Conservation (phyloP, 2,888 invertebrate genomes). For the Temnothorax rugatulus region DNA sequence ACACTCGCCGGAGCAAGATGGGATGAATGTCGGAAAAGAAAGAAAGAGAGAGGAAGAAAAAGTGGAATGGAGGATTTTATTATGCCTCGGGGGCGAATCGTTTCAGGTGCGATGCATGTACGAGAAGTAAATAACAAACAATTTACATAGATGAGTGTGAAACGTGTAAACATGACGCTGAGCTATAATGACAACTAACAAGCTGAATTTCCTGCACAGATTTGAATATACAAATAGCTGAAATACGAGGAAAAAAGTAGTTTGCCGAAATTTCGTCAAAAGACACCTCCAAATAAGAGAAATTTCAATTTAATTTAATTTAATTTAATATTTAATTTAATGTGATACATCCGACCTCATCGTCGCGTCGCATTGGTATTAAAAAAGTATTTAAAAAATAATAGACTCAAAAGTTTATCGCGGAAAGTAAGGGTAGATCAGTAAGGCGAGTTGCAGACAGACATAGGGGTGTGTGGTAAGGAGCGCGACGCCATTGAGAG, state of each 20-base stretch:
- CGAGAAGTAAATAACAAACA: constrained; percentile 1
- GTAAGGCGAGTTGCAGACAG: background rate
- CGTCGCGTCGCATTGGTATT: background rate
- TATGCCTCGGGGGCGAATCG: constrained; percentile 14
- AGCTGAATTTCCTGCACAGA: background rate
- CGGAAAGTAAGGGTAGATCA: background rate
- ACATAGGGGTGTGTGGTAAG: constrained; percentile 26
- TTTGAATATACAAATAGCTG: background rate
- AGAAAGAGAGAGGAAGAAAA: background rate
- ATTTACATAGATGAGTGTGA: constrained; percentile 22
- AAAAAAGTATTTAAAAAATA: background rate
- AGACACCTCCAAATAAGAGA: background rate
- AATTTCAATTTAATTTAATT: no score
- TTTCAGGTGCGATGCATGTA: background rate
- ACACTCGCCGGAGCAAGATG: constrained; percentile 2
- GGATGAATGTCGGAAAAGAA: constrained; percentile 8
- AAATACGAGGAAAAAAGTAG: background rate
- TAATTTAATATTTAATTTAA: no score
- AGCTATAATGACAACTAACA: background rate
- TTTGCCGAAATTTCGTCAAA: background rate
- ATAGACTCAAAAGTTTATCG: background rate
- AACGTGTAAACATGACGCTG: background rate
- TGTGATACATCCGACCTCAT: background rate
- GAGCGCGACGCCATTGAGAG: constrained; percentile 30
- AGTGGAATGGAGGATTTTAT: constrained; percentile 33